Base-by-base conservation (phyloP, 2,113 vertebrate genomes). In the Pleuronectes platessa region DNA sequence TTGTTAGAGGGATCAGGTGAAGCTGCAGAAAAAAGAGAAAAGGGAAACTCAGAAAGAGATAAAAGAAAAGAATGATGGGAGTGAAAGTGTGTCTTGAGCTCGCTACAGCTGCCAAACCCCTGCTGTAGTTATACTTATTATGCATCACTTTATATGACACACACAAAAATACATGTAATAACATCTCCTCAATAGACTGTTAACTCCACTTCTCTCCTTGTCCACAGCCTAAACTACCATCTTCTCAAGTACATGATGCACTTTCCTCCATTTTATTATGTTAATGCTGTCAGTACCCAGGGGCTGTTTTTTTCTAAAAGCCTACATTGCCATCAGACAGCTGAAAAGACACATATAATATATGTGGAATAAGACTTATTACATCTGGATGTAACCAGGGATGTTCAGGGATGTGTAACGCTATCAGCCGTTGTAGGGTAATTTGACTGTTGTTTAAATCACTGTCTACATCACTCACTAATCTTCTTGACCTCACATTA, bases 221-320 rank as follows among this genome's bases (percentile, higher is more conserved):
- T 61, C 64, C 75, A 67, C 42, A 61, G 27, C 27, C 27, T 5
- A 31, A 31, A 31, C 27, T 7, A 31, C 27, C 27, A 31, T 31
- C 27, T 31, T 31, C 27, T 31, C 5, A 31, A 31, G 5, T 31
- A 31, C 27, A 31, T 31, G 27, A 31, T 31, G 71, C 58, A 62
- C 64, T 61, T 24, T 60, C 42, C 49, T 72, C 62, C 70, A 83
- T 67, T 76, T 75, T 54, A 70, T 75, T 79, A 76, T 81, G 71
- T 37, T 76, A 76, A 76, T 73, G 35, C 24, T 83, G 55, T 47
- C 4, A 1, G 40, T 56, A 45, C 59, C 63, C 60, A 40, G 14
- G 20, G 55, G 53, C 37, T 13, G 55, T 49, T 10, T 14, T 58
- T 6, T 31, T 31, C 31, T 31, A 5, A 31, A 31, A 31, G 31